phyloP scores from a whole-genome alignment of 2,113 vertebrate genomes.

The Merops nubicus region DNA sequence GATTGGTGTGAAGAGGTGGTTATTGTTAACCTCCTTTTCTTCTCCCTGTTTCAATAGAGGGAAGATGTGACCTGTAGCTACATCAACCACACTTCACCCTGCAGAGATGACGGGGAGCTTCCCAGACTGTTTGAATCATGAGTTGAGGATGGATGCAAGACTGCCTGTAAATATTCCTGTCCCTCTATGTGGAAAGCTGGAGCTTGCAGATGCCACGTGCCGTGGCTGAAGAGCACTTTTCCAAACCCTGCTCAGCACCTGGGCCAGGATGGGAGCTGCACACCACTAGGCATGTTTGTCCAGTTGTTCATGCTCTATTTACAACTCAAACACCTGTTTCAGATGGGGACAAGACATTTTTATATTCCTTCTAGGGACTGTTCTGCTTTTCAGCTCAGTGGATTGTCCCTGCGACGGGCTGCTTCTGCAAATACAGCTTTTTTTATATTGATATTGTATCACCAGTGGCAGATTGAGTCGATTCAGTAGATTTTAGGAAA shows the following conservation, averaged over 20 bases:
- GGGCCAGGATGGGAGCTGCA: background rate
- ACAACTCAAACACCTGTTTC: background rate
- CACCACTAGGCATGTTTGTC: rapidly evolving
- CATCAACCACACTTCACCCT: background rate
- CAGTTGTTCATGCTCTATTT: background rate
- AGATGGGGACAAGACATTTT: background rate
- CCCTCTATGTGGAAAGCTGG: too few species aligned
- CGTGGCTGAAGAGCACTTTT: background rate
- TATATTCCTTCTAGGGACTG: rapidly evolving
- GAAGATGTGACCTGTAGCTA: background rate
- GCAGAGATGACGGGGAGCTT: background rate
- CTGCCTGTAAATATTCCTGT: rapidly evolving
- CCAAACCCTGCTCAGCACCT: rapidly evolving
- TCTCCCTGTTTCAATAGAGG: background rate
- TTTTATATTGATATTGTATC: background rate
- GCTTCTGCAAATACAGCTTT: background rate
- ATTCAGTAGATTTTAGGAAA: background rate
- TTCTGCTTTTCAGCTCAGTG: background rate
- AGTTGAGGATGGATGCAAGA: background rate
- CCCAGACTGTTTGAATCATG: rapidly evolving
- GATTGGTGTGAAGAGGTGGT: background rate
- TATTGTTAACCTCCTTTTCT: background rate
- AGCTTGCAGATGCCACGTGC: background rate
- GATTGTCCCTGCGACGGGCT: background rate
- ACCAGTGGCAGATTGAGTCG: background rate